phyloP scores from a whole-genome alignment of 2,113 vertebrate species.

The Labrus mixtus region DNA sequence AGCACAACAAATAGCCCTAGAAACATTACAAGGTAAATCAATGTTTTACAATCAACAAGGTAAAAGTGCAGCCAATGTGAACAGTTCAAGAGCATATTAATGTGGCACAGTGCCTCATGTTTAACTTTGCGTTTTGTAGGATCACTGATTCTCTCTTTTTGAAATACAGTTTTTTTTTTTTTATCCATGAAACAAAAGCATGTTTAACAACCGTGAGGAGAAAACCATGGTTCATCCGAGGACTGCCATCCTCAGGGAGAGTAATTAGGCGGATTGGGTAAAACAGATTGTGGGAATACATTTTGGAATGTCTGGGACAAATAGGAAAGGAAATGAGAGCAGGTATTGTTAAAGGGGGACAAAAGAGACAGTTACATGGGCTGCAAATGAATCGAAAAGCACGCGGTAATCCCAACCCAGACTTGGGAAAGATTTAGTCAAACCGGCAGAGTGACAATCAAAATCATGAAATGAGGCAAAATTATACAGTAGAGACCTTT shows the following conservation, averaged over 20 bases:
- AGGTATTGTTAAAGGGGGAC: slow-evolving; percentile 17
- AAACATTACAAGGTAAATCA: slow-evolving; percentile 30
- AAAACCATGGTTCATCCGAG: slow-evolving; percentile 51
- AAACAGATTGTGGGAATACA: slow-evolving; percentile 43
- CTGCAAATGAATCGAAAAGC: slow-evolving; percentile 32
- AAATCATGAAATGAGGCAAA: slow-evolving; percentile 30
- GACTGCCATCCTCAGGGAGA: slow-evolving; percentile 45
- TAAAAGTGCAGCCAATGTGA: not conserved
- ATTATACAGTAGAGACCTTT: slow-evolving; percentile 40
- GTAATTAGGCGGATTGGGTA: slow-evolving; percentile 55
- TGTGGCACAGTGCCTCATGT: slow-evolving; percentile 12
- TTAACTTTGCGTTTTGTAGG: slow-evolving; percentile 15
- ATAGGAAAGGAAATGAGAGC: slow-evolving; percentile 14
- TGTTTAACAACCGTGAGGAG: slow-evolving; percentile 26
- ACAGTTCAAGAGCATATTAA: slow-evolving; percentile 18
- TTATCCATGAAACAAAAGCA: slow-evolving; percentile 27
- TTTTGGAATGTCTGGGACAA: slow-evolving; percentile 40
- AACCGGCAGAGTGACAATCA: slow-evolving; percentile 41
- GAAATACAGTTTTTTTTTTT: slow-evolving; percentile 17
- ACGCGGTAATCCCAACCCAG: slow-evolving; percentile 7
- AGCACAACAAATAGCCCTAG: slow-evolving; percentile 30
- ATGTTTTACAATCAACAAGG: slow-evolving; percentile 25
- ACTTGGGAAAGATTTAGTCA: slow-evolving; percentile 27
- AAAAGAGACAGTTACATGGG: slow-evolving; percentile 18
- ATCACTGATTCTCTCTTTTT: slow-evolving; percentile 37